Evolutionary conservation across 2,888 invertebrate species (phyloP).

Genomic region (Listrodromus nycthemerus): DNA sequence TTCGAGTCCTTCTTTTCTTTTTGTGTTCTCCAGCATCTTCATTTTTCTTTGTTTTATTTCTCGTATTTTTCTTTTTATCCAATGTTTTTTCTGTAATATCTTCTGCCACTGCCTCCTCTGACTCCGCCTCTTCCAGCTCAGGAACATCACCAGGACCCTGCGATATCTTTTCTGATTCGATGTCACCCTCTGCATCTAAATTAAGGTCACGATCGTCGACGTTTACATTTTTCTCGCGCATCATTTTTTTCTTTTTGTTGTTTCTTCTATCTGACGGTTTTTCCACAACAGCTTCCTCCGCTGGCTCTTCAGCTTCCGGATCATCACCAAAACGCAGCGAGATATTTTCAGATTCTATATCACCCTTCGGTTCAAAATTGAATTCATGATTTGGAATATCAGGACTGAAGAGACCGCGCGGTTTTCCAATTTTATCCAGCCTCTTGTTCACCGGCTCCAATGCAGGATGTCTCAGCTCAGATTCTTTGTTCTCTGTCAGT

Average conservation of each 20-base stretch:
- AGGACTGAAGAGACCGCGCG: slow-evolving; percentile 43
- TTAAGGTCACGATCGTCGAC: not conserved
- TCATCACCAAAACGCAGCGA: not conserved
- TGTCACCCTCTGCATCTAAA: not conserved
- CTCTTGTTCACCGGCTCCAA: not conserved
- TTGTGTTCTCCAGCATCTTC: too few relatives aligned
- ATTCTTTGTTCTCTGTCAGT: not conserved
- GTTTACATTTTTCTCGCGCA: too few relatives aligned
- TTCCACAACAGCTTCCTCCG: not conserved
- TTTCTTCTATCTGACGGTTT: too few relatives aligned
- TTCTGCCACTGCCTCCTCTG: not conserved
- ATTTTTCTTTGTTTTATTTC: too few relatives aligned
- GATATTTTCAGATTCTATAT: not conserved
- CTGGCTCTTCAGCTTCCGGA: not conserved
- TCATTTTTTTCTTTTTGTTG: too few relatives aligned
- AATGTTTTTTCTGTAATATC: too few relatives aligned
- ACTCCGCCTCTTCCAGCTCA: not conserved
- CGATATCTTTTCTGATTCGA: not conserved
- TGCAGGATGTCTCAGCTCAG: not conserved
- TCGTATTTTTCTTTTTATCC: too few relatives aligned
- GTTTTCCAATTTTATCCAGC: not conserved
- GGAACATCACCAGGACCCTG: not conserved
- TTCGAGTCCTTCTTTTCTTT: too few relatives aligned
- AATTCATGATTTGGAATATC: not conserved
- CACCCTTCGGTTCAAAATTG: not conserved